Conservation (phyloP, 92 coral and sea anemone species). For the Blastomussa wellsi region DNA sequence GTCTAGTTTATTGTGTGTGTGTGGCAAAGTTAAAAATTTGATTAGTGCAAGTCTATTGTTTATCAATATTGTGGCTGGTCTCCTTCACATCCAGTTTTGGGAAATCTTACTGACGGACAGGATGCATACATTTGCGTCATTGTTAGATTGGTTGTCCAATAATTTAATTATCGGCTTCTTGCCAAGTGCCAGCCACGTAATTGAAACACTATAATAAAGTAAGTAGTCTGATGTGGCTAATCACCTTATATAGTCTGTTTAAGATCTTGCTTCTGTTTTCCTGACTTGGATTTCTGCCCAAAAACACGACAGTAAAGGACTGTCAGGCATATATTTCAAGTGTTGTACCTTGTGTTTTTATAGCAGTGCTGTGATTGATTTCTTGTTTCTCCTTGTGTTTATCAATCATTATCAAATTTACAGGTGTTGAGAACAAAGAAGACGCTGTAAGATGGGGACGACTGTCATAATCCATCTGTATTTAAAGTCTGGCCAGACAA, state of each 20-base stretch:
- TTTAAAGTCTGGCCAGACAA: too few relatives aligned
- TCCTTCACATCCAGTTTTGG: too few relatives aligned
- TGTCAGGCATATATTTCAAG: not conserved
- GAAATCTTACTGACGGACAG: not conserved
- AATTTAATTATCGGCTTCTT: not conserved
- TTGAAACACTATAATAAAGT: too few relatives aligned
- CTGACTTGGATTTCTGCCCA: not conserved
- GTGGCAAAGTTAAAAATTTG: not conserved
- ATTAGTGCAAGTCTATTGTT: not conserved
- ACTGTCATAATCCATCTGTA: too few relatives aligned
- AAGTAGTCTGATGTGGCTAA: too few relatives aligned
- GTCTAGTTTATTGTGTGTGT: not conserved
- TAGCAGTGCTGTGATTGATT: too few relatives aligned
- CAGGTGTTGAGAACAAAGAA: too few relatives aligned
- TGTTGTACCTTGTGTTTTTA: too few relatives aligned
- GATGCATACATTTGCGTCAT: not conserved
- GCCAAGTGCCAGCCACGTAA: not conserved
- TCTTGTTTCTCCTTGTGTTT: too few relatives aligned
- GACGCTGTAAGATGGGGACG: too few relatives aligned
- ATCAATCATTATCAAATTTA: too few relatives aligned
- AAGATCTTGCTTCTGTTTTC: not conserved
- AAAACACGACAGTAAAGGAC: not conserved
- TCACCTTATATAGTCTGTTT: too few relatives aligned
- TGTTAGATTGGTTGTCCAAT: not conserved
- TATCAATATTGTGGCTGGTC: not conserved